A percentile compares a stretch with the other conserved stretches of the same genome.
Conservation (phyloP, 2,113 vertebrate genomes). For the Gnathonemus echidnorhynchus region DNA sequence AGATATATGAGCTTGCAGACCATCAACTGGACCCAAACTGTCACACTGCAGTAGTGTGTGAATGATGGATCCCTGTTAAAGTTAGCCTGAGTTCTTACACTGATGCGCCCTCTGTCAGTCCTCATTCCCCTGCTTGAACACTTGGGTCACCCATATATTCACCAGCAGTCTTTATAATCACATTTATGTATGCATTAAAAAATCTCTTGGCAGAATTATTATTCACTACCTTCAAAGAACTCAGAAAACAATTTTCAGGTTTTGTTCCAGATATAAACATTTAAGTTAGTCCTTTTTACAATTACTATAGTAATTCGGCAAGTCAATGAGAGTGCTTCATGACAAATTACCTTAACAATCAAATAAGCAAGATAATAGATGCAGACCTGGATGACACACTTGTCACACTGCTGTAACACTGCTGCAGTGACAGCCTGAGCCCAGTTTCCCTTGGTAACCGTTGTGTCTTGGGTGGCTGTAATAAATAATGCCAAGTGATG, state of each 20-base stretch:
- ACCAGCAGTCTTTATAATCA: neutral
- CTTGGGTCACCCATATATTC: neutral
- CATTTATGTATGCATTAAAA: neutral
- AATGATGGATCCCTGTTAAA: neutral
- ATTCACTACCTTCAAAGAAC: neutral
- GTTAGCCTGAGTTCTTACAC: neutral
- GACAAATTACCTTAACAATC: neutral
- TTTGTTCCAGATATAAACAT: neutral
- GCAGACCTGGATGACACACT: neutral
- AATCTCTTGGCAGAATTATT: neutral
- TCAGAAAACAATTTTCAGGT: neutral
- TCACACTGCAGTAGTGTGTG: neutral
- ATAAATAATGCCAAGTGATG: neutral
- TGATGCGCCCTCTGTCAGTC: neutral
- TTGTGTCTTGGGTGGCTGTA: neutral
- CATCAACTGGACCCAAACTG: neutral
- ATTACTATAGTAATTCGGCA: neutral
- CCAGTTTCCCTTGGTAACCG: neutral
- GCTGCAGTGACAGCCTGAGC: neutral
- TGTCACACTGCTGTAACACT: neutral
- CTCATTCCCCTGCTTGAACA: neutral
- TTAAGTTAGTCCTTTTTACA: neutral
- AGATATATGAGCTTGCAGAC: neutral
- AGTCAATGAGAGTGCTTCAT: neutral
- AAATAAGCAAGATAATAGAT: neutral